These are phyloP conservation scores for Drosophila mulleri DNA, from an alignment of 2,888 invertebrate genomes.

Conservation along the genomic window DNA sequence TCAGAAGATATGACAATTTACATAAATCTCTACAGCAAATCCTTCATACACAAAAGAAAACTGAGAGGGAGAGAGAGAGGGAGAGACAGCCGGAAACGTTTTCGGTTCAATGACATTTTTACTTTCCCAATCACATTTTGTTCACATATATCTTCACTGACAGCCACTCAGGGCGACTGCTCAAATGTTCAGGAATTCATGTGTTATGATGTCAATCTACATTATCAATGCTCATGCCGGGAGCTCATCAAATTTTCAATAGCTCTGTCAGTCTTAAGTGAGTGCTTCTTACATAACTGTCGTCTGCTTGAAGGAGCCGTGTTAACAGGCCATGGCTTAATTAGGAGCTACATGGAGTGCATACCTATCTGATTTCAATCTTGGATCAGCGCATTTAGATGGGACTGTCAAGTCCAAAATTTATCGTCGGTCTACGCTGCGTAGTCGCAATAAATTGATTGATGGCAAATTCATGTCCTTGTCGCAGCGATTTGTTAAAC, in stretches of 20 bases:
- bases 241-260: slow-evolving; percentile 66
- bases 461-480: slow-evolving; percentile 61
- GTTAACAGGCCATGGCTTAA: slow-evolving; percentile 56
- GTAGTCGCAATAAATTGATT: slow-evolving; percentile 61
- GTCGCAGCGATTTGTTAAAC: slow-evolving; percentile 38
- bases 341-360: slow-evolving; percentile 40
- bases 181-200: slow-evolving; percentile 33
- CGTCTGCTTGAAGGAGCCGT: slow-evolving; percentile 29
- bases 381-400: slow-evolving; percentile 24
- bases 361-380: not conserved
- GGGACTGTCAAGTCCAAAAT: slow-evolving; percentile 35
- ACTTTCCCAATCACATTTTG: slow-evolving; percentile 24
- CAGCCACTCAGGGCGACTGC: slow-evolving; percentile 25
- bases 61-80: not conserved
- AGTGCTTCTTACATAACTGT: slow-evolving; percentile 46
- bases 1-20: slow-evolving; percentile 4
- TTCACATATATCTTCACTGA: slow-evolving; percentile 36
- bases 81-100: slow-evolving; percentile 5
- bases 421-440: slow-evolving; percentile 48
- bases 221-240: slow-evolving; percentile 41
- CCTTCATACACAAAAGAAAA: not conserved
- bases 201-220: slow-evolving; percentile 32
- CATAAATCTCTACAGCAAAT: not conserved
- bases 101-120: slow-evolving; percentile 21
- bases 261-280: slow-evolving; percentile 56